These are phyloP conservation scores for Formicarius rufipectus DNA, from an alignment of 2,113 vertebrate species.

Conservation along the genomic window DNA sequence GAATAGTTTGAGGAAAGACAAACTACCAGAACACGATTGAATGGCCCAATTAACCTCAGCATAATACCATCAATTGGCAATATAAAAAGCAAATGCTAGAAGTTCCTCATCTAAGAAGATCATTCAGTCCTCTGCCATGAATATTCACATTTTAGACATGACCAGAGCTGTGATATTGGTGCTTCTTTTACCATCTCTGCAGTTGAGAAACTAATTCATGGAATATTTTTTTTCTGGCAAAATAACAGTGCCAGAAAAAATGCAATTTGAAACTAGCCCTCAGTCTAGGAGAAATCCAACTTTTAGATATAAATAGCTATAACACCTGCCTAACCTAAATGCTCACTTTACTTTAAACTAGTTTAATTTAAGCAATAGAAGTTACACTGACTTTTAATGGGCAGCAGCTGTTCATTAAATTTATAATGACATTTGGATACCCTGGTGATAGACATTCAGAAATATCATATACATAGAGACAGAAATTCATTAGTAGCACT, in stretches of 20 bases:
- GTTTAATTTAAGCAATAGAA: conserved; percentile 67
- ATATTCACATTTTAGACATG: neutral
- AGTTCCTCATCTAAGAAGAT: neutral
- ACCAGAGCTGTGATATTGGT: neutral
- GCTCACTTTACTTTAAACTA: conserved; percentile 66
- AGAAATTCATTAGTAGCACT: conserved; percentile 51
- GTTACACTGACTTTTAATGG: conserved; percentile 65
- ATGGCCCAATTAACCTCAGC: conserved; percentile 19
- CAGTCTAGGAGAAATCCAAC: conserved; percentile 18
- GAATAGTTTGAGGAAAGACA: conserved; percentile 12
- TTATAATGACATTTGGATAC: conserved; percentile 61
- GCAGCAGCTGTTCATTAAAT: conserved; percentile 66
- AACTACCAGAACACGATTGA: neutral
- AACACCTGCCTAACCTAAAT: conserved; percentile 59
- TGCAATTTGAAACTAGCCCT: conserved; percentile 24
- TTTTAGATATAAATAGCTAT: conserved; percentile 60
- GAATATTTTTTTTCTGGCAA: neutral
- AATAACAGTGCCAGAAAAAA: neutral
- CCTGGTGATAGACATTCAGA: conserved; percentile 54
- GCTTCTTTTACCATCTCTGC: neutral
- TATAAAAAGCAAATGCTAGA: conserved; percentile 3
- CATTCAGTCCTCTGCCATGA: neutral
- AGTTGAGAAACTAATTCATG: neutral
- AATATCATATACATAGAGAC: conserved; percentile 51
- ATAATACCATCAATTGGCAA: neutral